Base-by-base conservation (phyloP, 1,140 invertebrate species). In the Sminthurinus signatus region DNA sequence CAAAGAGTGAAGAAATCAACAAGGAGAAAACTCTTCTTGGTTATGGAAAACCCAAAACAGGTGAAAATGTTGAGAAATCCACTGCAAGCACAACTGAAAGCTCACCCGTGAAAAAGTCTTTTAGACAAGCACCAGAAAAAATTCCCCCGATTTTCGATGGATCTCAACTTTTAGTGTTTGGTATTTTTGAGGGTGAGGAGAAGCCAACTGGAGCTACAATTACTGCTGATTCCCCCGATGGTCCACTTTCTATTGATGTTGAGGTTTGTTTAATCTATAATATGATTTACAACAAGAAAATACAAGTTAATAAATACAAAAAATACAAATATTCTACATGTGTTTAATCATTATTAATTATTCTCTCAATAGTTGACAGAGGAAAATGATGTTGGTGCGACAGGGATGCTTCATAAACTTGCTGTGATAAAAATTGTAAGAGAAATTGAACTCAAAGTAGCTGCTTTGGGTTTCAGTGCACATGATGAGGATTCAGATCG, bases 341-440 rank as follows among this genome's bases (percentile, higher is more conserved):
- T 15, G 8, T 19, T 48, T 48, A 8, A 48, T 48, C 21, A 19
- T 19, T 8, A 48, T 15, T 21, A 66, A 64, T 5, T 10, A 52
- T 25, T 52, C 15, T 52, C 19, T 25, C 4, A 25, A n/a, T 36
- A 36, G 32, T 15, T 36, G 32, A 36, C 32, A 5, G 15, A 36
- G 5, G 32, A 36, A 15, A 36, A 36, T 15, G 32, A 36, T 8
- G 32, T 36, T 36, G 32, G 32, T 36, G 32, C 5, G 32, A 36
- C 32, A 12, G 59, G 54, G n/a, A 66, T 67, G 56, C 28, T 71
- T n/a, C 67, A 62, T 29, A 60, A 62, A 27, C 55, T 74, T 42
- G 70, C 73, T n/a, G 70, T 66, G 5, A 57, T 66, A 0, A 74
- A 73, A 60, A 31, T 70, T 14, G 66, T 74, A 2, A 52, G 70